These are phyloP conservation scores for Protobothrops flavoviridis DNA, from an alignment of 2,113 vertebrate genomes.

Conservation along the genomic window DNA sequence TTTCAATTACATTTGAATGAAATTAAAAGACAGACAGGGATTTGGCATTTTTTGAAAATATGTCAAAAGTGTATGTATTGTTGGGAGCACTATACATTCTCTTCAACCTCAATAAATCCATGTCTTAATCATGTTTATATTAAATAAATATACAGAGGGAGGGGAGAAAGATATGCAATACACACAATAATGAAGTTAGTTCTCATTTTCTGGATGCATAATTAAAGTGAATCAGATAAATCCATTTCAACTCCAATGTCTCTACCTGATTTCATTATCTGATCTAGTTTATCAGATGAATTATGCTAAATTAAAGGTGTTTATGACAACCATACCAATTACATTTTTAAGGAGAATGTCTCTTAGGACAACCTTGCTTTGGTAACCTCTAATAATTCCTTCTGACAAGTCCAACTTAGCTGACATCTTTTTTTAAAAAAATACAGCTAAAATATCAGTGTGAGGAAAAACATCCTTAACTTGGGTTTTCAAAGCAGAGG, in stretches of 20 bases:
- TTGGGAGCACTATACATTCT: constrained; percentile 51
- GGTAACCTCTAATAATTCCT: constrained; percentile 60
- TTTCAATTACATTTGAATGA: constrained; percentile 40
- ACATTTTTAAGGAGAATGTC: constrained; percentile 66
- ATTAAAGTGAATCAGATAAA: constrained; percentile 45
- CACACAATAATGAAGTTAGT: constrained; percentile 1
- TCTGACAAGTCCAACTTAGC: constrained; percentile 64
- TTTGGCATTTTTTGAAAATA: constrained; percentile 43
- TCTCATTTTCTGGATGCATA: constrained; percentile 28
- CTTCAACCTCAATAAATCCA: constrained; percentile 59
- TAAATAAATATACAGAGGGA: constrained; percentile 42
- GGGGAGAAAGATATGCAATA: constrained; percentile 2
- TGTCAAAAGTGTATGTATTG: constrained; percentile 49
- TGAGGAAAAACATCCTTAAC: constrained; percentile 72
- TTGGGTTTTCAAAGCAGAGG: constrained; percentile 61
- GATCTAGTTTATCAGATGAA: constrained; percentile 51
- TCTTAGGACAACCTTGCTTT: constrained; percentile 65
- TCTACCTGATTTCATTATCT: constrained; percentile 16
- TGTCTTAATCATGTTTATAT: constrained; percentile 54
- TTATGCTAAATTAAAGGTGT: constrained; percentile 67
- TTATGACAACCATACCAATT: constrained; percentile 67
- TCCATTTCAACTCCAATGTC: constrained; percentile 12
- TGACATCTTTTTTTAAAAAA: constrained; percentile 44
- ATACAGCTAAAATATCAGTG: constrained; percentile 68
- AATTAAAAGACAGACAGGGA: constrained; percentile 53